phyloP scores from a whole-genome alignment of 1,140 invertebrate genomes.

The Drosophila mojavensis region DNA sequence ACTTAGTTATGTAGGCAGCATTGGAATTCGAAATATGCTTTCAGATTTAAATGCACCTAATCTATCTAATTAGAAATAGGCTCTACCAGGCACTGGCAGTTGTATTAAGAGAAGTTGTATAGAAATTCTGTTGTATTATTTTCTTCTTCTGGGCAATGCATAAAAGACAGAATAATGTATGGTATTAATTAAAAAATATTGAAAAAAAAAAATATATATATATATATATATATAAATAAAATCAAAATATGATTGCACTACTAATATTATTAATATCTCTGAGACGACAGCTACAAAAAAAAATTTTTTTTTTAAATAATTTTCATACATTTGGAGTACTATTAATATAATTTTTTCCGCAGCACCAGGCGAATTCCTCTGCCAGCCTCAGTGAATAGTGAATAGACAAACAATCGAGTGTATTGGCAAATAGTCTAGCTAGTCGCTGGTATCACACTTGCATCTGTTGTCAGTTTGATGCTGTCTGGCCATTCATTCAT shows the following conservation, averaged over 20 bases:
- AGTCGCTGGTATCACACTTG: constrained; percentile 18
- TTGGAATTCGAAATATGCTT: constrained; percentile 15
- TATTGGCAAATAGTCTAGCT: constrained; percentile 3
- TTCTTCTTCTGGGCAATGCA: too few species aligned
- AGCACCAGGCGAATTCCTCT: background rate
- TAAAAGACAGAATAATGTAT: too few species aligned
- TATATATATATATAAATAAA: too few species aligned
- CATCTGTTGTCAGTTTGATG: constrained; percentile 42
- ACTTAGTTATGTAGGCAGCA: constrained; percentile 17
- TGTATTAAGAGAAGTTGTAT: background rate
- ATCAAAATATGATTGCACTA: too few species aligned
- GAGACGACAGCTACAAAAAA: too few species aligned
- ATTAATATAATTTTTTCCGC: background rate
- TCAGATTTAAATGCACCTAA: background rate
- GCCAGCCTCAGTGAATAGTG: background rate
- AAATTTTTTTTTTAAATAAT: too few species aligned
- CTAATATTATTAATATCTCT: too few species aligned
- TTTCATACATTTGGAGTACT: too few species aligned
- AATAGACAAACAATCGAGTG: constrained; percentile 4
- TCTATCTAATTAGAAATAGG: background rate
- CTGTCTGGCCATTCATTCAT: constrained; percentile 36
- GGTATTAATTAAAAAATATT: too few species aligned
- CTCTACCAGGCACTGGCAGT: too few species aligned
- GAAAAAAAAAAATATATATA: too few species aligned
- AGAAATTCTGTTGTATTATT: background rate